Base-by-base conservation (phyloP, 2,797 vertebrate species). In the Hypotaenidia philippensis region DNA sequence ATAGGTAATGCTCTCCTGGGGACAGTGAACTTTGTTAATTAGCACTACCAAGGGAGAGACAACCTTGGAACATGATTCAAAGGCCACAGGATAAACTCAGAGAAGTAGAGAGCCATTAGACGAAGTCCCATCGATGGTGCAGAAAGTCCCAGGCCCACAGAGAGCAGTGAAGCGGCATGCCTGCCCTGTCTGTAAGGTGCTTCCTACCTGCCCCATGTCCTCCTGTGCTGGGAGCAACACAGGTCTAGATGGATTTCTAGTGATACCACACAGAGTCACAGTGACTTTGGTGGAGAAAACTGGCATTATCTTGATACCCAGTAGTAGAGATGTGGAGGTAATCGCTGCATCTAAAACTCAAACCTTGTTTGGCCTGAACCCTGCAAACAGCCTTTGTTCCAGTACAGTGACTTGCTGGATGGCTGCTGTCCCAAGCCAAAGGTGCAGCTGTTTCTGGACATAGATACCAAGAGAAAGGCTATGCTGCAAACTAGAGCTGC, bases 321-420 rank as follows among this genome's bases (percentile, higher is more conserved):
- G 36, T 29, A 79, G 8, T 9, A 50, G 57, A 7, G 53, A 20
- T 41, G 61, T 63, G 9, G 47, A 9, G 36, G 36, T 57, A 63
- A 70, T 36, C 13, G 2, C 44, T 77, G 74, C 10, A 2, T 53
- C 38, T 44, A 34, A 63, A 89, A 6, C 40, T 61, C 41, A 19
- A 44, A 44, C 75, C 5, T 3, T 36, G 66, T 71, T n/a, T 41
- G 17, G 23, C 64, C 23, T 26, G 36, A 57, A 14, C 36, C 63
- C 60, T 74, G 20, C 50, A 36, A 71, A 8, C 34, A 56, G n/a
- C 40, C 25, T 63, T 71, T 6, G 1, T 47, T 85, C 81, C 4
- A 9, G n/a, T 38, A 1, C 1, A 0, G 7, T 14, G 22, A 26
- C 55, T 64, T 59, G 21, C 65, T 49, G 65, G 65, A 20, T 0